Evolutionary conservation across 2,888 invertebrate species (phyloP), one percentile per base, ranked within the genome.

Genomic region (Frankliniella intonsa): DNA sequence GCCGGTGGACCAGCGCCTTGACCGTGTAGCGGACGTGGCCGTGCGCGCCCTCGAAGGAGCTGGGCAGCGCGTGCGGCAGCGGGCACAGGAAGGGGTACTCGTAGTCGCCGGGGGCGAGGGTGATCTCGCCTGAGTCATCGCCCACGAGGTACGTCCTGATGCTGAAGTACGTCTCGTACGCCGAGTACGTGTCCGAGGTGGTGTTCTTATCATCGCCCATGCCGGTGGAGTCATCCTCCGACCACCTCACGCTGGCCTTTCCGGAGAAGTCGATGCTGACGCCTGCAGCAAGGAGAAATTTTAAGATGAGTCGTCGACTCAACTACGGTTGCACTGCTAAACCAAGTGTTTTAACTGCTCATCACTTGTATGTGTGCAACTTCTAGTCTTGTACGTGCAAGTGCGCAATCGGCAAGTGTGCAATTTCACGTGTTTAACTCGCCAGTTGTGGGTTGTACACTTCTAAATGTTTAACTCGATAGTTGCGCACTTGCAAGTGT

Each of bases 21-120:
- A 87, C 85, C 22, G 84, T 85, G 85, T 89, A 89, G n/a, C 88
- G 85, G 3, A 89, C 86, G 82, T 85, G 85, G 5, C 88, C 86
- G 85, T 85, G 81, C 85, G 87, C 82, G 11, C 86, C 85, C 79
- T 85, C 84, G 84, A 86, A 87, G 27, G 86, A 86, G 5, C 86
- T 86, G 7, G 87, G 87, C 50, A 86, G 81, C 80, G 86, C 85
- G 0, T 85, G 85, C 0, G 89, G 89, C 22, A 89, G 85, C 55
- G 85, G 86, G 82, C 87, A 88, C 25, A 85, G 84, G 84, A 89
- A 89, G 9, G 88, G 88, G 84, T 87, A 89, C 1, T 84, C 84
- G 83, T 87, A 86, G 62, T 84, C 82, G 12, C 89, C 89, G 0
- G 86, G 85, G 0, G 86, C 83, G 84, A 86, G 80, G 38, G 81